Base-by-base conservation (phyloP, 1,140 invertebrate species). In the Leucophenga varia region DNA sequence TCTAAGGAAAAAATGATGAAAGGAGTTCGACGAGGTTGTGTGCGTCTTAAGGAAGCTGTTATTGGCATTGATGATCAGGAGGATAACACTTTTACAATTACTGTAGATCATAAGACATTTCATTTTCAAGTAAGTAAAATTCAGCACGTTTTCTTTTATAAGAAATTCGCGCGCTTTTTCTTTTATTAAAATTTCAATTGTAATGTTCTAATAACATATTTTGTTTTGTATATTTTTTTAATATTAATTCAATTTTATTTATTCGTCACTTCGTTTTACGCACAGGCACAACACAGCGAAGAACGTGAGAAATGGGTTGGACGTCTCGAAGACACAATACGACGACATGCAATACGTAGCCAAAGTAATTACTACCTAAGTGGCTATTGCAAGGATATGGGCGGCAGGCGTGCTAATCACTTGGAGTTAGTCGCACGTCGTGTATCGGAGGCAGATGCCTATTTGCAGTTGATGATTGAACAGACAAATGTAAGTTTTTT, bases 31-130 rank as follows among this genome's bases (percentile, higher is more conserved):
- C 81, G 97, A 52, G 97, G 97, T 20, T 98, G 96, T 79, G 95
- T 99, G 3, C 79, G 93, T 13, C 79, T 95, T 8, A 87, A 91
- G 77, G 94, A 93, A 45, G 96, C 97, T 4, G 86, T 98, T 16
- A 93, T 99, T 68, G 97, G 97, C 17, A 99, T 99, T 61, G 96
- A 99, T 76, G 95, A 97, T 77, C 95, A 97, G 78, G 97, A 99
- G 77, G 95, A 98, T 73, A 95, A 93, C 58, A 98, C 95, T 7
- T 99, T 99, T 79, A 99, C 96, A 12, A 96, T 99, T 59, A 98
- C 96, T 4, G 94, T 97, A 4, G 96, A 99, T 78, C 90, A 95
- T 54, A 99, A 99, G 78, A 96, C 94, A 13, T 99, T 99, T 79
- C 97, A 99, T 78, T 97, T 99, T 77, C 96, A 90, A 76, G 81